Conservation (phyloP, 1,140 invertebrate genomes). For the Saxidomus purpurata region DNA sequence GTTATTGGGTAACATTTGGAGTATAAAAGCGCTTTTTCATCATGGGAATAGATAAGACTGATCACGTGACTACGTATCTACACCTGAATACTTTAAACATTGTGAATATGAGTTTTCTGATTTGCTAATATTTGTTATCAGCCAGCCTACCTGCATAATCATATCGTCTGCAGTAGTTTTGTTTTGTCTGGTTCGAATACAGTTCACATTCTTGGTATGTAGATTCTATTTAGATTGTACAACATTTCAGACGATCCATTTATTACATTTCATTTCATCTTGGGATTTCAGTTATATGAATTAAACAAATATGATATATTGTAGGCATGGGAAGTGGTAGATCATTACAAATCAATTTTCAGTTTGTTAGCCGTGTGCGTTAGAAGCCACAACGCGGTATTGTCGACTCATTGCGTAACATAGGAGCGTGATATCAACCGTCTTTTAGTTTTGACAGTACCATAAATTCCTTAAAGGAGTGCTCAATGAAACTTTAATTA, state of each 20-base stretch:
- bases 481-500: no score
- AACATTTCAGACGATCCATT: not conserved
- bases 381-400: not conserved
- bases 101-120: slow-evolving; percentile 25
- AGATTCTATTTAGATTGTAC: slow-evolving; percentile 39
- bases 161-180: not conserved
- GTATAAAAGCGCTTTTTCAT: not conserved
- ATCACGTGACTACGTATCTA: not conserved
- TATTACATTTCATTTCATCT: slow-evolving; percentile 14
- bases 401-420: not conserved
- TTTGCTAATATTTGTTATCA: slow-evolving; percentile 36
- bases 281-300: not conserved
- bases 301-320: slow-evolving; percentile 8
- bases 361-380: not conserved
- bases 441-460: no score
- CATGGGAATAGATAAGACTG: not conserved
- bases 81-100: not conserved
- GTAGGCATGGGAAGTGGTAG: not conserved
- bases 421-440: not conserved
- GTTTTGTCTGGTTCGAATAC: slow-evolving; percentile 23
- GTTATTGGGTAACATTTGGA: not conserved
- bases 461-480: no score
- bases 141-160: slow-evolving; percentile 27
- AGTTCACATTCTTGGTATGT: not conserved
- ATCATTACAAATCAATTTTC: slow-evolving; percentile 1